Percentiles rank a stretch among this genome's conserved stretches.
phyloP scores from a whole-genome alignment of 2,113 vertebrate genomes.

The Varanus komodoensis region DNA sequence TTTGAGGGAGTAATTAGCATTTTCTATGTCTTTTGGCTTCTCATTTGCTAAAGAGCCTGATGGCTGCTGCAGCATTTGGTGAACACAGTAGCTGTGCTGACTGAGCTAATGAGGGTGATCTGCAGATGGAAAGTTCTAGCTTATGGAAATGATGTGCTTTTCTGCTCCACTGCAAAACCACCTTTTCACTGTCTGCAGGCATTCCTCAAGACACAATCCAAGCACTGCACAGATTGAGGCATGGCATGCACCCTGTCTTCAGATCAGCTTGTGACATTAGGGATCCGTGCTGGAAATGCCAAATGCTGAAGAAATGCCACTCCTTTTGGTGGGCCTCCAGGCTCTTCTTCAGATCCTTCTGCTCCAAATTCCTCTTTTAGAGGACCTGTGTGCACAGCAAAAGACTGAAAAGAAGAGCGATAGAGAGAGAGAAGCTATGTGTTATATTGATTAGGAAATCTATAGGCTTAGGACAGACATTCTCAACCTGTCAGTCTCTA shows the following conservation, averaged over 20 bases:
- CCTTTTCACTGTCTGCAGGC: neutral
- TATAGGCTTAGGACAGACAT: neutral
- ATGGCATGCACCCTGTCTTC: neutral
- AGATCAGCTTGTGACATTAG: neutral
- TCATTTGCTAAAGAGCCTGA: constrained; percentile 19
- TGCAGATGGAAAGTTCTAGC: constrained; percentile 17
- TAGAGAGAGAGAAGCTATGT: neutral
- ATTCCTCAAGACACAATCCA: constrained; percentile 7
- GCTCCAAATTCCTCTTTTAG: neutral
- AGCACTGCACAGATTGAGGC: constrained; percentile 1
- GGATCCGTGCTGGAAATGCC: constrained; percentile 17
- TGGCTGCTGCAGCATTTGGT: constrained; percentile 1
- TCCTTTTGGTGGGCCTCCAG: neutral
- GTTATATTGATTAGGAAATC: neutral
- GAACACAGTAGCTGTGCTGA: neutral
- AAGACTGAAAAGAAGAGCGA: neutral
- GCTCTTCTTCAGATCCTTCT: neutral
- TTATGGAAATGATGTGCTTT: neutral
- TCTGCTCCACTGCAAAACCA: constrained; percentile 11
- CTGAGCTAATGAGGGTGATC: neutral
- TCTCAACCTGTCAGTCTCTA: neutral
- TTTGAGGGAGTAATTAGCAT: constrained; percentile 17
- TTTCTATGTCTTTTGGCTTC: constrained; percentile 37
- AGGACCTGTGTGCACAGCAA: neutral
- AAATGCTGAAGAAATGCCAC: neutral